Base-by-base conservation (phyloP, 2,797 vertebrate genomes). In the Trachurus trachurus region DNA sequence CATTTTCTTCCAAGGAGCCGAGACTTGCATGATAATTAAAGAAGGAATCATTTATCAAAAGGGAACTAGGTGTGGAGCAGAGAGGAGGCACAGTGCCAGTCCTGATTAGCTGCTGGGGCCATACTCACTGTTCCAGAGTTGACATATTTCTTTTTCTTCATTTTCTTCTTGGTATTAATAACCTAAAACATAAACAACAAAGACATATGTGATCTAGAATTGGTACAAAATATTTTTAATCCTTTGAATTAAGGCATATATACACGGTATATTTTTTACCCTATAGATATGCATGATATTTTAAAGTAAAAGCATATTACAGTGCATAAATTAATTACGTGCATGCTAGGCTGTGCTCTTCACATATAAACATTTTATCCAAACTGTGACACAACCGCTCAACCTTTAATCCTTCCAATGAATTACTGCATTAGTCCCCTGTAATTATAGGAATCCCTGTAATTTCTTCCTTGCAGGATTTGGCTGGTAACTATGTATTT, bases 71-170 rank as follows among this genome's bases (percentile, higher is more conserved):
- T 71, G 65, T 64, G 12, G 50, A 54, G 52, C 44, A 80, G 60
- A 52, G 53, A 66, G 39, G 42, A 39, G 71, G 49, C 74, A 66
- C 47, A 49, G 37, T 74, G 66, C 37, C 78, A 81, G 40, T 49
- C 4, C 13, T 79, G 31, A 57, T 73, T 44, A 56, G 29, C 31
- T 58, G 67, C 50, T 66, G 17, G 26, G 26, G 66, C 6, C 56
- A 45, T 78, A 96, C 97, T 97, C 89, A 99, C 98, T 22, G 97
- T 99, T 92, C 98, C 98, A 1, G 97, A 98, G 93, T 99, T 97
- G 68, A 96, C 94, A 58, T 98, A 99, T 92, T 98, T 99, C 95
- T 99, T 99, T 93, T 99, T 99, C 95, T 99, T 99, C 95, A 98
- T 97, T 95, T 98, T 98, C 96, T 99, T 99, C 92, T 97, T 97